A percentile compares a stretch with the other conserved stretches of the same genome.
Conservation (phyloP, 2,113 vertebrate genomes). For the Oriolus oriolus region DNA sequence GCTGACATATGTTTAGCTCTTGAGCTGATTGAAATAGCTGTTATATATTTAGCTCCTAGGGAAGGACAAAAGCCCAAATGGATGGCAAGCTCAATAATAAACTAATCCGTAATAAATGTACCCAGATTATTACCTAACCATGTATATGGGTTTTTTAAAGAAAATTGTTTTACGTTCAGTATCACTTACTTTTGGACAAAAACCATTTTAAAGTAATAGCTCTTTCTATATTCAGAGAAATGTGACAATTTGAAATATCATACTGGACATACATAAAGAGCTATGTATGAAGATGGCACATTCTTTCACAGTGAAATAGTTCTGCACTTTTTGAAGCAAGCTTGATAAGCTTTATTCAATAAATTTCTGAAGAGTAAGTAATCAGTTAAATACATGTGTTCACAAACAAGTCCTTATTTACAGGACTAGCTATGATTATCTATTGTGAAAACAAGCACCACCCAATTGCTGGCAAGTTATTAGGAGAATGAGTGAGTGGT, state of each 20-base stretch:
- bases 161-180: neutral
- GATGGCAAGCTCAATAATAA: neutral
- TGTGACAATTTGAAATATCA: neutral
- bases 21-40: neutral
- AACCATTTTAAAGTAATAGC: neutral
- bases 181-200: neutral
- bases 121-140: neutral
- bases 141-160: neutral
- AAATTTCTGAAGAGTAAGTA: neutral
- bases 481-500: neutral
- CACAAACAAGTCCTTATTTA: neutral
- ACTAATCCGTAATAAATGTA: constrained; percentile 1
- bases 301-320: neutral
- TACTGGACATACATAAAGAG: neutral
- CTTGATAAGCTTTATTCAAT: neutral
- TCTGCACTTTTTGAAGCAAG: neutral
- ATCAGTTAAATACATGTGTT: neutral
- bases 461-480: neutral
- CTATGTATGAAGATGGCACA: neutral
- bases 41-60: neutral
- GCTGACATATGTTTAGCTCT: neutral
- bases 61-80: neutral
- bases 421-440: neutral
- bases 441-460: neutral
- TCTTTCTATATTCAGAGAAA: neutral